Conservation (phyloP, 2,797 vertebrate species). For the Gymnoscopelus microlampas region DNA sequence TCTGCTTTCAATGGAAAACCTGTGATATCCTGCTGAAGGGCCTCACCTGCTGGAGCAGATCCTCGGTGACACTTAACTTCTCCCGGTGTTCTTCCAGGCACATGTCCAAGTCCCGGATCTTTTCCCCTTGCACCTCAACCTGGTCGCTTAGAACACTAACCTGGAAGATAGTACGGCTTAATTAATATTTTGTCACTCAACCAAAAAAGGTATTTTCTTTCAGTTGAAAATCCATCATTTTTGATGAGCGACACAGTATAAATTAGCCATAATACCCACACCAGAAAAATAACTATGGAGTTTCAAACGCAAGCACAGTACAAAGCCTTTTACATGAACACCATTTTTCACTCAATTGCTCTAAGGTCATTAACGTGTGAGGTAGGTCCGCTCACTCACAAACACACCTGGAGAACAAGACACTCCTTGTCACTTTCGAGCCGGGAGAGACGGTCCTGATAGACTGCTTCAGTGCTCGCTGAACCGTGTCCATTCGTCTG, state of each 20-base stretch:
- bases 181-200: too few relatives aligned
- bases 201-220: too few relatives aligned
- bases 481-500: constrained; percentile 91
- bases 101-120: constrained; percentile 94
- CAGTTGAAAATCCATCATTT: too few relatives aligned
- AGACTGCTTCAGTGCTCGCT: constrained; percentile 81
- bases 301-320: neutral
- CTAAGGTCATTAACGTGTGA: too few relatives aligned
- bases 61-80: constrained; percentile 93
- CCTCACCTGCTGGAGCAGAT: constrained; percentile 94
- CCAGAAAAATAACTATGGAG: neutral
- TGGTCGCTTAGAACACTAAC: constrained; percentile 97
- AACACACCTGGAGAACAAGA: constrained; percentile 91
- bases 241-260: too few relatives aligned
- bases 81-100: constrained; percentile 93
- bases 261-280: neutral
- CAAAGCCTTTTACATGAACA: neutral
- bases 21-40: too few relatives aligned
- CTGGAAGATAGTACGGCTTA: constrained; percentile 65
- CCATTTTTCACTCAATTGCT: too few relatives aligned
- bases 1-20: too few relatives aligned
- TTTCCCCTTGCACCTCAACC: constrained; percentile 97
- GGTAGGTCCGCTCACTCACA: neutral
- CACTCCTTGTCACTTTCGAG: constrained; percentile 98
- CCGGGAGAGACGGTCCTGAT: constrained; percentile 92